These are phyloP conservation scores for Shargacucullia verbasci DNA, from an alignment of 2,888 invertebrate species.

Conservation along the genomic window DNA sequence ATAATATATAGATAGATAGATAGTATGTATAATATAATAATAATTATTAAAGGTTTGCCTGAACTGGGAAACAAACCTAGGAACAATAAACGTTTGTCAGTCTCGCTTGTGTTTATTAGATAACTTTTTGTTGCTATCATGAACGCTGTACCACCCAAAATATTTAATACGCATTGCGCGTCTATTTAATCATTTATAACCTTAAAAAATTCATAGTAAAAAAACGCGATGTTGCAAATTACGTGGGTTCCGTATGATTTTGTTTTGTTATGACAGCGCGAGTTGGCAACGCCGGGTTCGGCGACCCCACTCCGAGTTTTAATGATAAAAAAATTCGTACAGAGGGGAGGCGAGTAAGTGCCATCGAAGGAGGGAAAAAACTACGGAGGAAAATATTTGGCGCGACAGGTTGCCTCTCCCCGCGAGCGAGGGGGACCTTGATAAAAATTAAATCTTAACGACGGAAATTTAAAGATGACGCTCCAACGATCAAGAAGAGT, in stretches of 20 bases:
- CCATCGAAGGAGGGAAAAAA: slow-evolving; percentile 88
- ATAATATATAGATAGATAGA: no score
- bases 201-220: slow-evolving; percentile 56
- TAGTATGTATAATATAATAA: no score
- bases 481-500: slow-evolving; percentile 89
- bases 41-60: no score
- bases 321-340: slow-evolving; percentile 90
- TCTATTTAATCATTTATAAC: slow-evolving; percentile 52
- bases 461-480: slow-evolving; percentile 89
- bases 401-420: slow-evolving; percentile 86
- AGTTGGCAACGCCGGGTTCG: slow-evolving; percentile 85
- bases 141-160: slow-evolving; percentile 20
- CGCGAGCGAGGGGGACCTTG: slow-evolving; percentile 73
- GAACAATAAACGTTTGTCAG: no score
- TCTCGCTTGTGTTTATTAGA: neutral
- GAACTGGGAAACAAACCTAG: no score
- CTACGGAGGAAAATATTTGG: slow-evolving; percentile 89
- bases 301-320: slow-evolving; percentile 88
- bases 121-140: slow-evolving; percentile 7
- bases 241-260: slow-evolving; percentile 77
- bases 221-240: slow-evolving; percentile 75
- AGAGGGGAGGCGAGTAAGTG: slow-evolving; percentile 87
- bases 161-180: slow-evolving; percentile 45
- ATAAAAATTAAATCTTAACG: slow-evolving; percentile 90
- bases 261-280: slow-evolving; percentile 88